Evolutionary conservation across 1,140 invertebrate genomes (phyloP).

Genomic region (Papilio helenus): DNA sequence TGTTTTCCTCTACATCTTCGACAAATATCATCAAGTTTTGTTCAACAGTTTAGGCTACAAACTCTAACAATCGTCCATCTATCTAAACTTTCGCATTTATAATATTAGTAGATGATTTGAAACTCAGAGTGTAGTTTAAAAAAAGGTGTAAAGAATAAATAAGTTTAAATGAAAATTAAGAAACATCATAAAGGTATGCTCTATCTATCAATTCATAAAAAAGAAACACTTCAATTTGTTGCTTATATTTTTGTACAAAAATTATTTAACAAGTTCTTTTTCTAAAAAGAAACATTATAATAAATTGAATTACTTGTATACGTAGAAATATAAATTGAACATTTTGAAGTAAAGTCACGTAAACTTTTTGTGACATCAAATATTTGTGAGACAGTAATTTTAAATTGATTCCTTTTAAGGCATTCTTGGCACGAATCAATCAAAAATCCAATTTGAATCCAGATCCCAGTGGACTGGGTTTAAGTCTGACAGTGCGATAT

Average conservation of each 20-base stretch:
- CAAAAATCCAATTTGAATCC: constrained; percentile 27
- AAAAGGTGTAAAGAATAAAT: no score
- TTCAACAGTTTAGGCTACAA: no score
- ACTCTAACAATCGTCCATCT: no score
- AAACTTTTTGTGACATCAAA: constrained; percentile 17
- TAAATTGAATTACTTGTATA: background rate
- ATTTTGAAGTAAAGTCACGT: constrained; percentile 9
- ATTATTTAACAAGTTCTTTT: background rate
- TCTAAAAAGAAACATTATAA: background rate
- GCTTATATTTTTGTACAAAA: background rate
- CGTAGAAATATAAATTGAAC: background rate
- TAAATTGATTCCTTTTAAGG: constrained; percentile 8
- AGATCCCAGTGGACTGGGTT: background rate
- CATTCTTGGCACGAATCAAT: constrained; percentile 21
- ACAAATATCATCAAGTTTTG: no score
- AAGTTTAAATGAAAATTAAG: no score
- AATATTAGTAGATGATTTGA: no score
- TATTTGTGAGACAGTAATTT: constrained; percentile 9
- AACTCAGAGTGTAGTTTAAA: no score
- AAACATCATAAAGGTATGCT: no score
- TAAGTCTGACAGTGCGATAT: background rate
- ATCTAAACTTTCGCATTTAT: no score
- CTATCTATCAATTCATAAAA: no score
- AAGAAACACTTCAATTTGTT: background rate
- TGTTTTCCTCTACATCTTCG: no score